Percentiles rank a stretch among this genome's conserved stretches.
Evolutionary conservation across 2,888 invertebrate species (phyloP).

Genomic region (Drosophila merina): DNA sequence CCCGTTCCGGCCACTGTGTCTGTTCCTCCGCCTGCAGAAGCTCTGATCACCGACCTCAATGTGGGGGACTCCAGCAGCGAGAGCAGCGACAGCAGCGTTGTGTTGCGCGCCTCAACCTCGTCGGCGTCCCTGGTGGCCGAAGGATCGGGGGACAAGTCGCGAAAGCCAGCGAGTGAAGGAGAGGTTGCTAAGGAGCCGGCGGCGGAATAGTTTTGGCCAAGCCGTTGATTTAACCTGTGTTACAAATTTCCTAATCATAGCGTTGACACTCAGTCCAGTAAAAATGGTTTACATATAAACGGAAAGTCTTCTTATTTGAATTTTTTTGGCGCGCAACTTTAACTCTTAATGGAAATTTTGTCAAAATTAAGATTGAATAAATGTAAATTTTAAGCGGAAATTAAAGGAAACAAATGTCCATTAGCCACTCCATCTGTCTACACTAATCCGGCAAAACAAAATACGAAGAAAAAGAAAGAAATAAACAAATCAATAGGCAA

Average conservation of each 20-base stretch:
- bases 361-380: not conserved
- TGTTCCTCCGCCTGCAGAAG: conserved; percentile 50
- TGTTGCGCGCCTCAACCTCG: conserved; percentile 56
- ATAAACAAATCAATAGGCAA: conserved; percentile 51
- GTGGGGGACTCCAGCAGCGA: conserved; percentile 71
- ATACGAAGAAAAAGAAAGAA: conserved; percentile 34
- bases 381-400: conserved; percentile 12
- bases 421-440: not conserved
- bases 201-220: not conserved
- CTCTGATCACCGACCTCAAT: conserved; percentile 43
- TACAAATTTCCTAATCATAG: conserved; percentile 45
- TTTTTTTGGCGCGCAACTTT: not conserved
- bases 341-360: not conserved
- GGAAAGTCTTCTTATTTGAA: not conserved
- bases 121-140: conserved; percentile 48
- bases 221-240: conserved; percentile 37
- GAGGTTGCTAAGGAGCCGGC: conserved; percentile 27
- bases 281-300: conserved; percentile 30
- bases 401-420: conserved; percentile 40
- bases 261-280: conserved; percentile 42
- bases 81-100: conserved; percentile 70
- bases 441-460: not conserved
- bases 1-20: conserved; percentile 37
- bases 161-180: not conserved
- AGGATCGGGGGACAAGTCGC: conserved; percentile 58